Evolutionary conservation across 2,888 invertebrate species (phyloP), one percentile per base, ranked within the genome.

Genomic region (Drosophila mercatorum): DNA sequence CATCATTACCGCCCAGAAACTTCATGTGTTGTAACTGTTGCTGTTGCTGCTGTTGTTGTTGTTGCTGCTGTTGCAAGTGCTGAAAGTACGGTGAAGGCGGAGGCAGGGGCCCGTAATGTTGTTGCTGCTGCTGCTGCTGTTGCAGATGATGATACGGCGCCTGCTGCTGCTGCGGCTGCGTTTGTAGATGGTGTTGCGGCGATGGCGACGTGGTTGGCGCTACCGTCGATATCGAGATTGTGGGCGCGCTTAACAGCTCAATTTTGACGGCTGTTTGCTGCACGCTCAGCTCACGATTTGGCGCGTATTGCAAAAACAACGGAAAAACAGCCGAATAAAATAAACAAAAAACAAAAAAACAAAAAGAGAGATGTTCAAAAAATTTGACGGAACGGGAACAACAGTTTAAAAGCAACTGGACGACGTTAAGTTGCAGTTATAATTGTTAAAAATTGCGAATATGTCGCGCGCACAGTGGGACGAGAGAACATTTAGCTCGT

Each of bases 1-100:
- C 94, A 94, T 95, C 95, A 93, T 95, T 95, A 92, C 95, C 94
- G 91, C 95, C 95, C 94, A 96, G 94, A 95, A 96, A 96, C 96
- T 96, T 96, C 96, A 96, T 96, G 95, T 94, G 94, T 94, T 91
- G 92, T 73, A 87, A 86, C 80, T 89, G 89, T 65, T 90, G 90
- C 62, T 81, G 80, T 3, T 75, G 80, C n/a, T 79, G 80, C 4
- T 80, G 86, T 22, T 70, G 83, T 4, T 80, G 89, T 12, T 89
- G 89, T 0, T 78, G 74, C 8, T 80, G 83, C 8, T 81, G 83
- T 26, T 88, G 85, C 6, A 81, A 69, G 11, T 83, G 79, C 40
- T 81, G 80, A 47, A 78, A 78, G 38, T 75, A 82, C 68, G 75
- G 75, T 38, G 78, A 75, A n/a, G 63, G 78, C 49, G 74, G 74